Conservation (phyloP, 2,797 vertebrate species). For the Muraenolepis orangiensis region DNA sequence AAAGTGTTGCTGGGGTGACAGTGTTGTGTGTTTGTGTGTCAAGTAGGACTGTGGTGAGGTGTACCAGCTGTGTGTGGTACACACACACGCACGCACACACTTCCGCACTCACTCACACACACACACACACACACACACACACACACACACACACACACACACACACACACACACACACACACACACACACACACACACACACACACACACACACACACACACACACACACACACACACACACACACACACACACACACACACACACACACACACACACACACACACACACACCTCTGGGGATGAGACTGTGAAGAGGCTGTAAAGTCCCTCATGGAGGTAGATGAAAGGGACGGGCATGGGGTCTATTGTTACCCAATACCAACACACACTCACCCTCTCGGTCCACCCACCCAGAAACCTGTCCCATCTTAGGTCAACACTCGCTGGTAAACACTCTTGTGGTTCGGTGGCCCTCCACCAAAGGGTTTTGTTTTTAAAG, state of each 20-base stretch:
- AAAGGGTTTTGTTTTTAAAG: neutral
- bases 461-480: neutral
- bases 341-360: conserved; percentile 47
- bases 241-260: too few species aligned
- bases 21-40: neutral
- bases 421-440: conserved; percentile 29
- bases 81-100: too few species aligned
- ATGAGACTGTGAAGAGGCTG: conserved; percentile 3
- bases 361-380: neutral
- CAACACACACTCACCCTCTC: neutral
- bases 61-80: neutral
- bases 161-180: neutral
- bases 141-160: too few species aligned
- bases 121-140: neutral
- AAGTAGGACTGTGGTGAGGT: neutral
- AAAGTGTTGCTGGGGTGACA: neutral
- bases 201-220: too few species aligned
- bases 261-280: neutral
- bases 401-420: neutral
- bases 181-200: neutral
- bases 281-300: neutral
- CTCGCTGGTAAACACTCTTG: neutral
- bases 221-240: neutral
- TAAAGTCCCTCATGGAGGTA: conserved; percentile 44
- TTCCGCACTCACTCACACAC: too few species aligned